Evolutionary conservation across 2,797 vertebrate species (phyloP).

Genomic region (Heteromormyrus szaboi): DNA sequence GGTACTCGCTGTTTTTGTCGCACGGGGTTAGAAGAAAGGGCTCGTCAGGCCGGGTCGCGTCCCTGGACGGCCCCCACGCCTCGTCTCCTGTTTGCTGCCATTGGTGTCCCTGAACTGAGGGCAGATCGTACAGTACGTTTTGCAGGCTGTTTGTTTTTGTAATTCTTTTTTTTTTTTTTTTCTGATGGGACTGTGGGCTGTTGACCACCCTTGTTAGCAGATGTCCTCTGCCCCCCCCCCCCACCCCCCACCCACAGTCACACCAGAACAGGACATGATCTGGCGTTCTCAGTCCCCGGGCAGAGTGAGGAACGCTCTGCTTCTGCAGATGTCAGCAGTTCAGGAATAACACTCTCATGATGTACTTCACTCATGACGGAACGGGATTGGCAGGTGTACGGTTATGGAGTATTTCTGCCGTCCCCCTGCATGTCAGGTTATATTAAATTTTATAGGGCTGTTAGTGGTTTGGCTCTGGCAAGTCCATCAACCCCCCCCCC

Average conservation of each 20-base stretch:
- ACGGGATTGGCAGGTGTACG: background rate
- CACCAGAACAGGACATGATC: constrained; percentile 17
- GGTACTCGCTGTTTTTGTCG: background rate
- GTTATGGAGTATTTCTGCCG: background rate
- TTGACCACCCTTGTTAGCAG: background rate
- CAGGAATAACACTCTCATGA: constrained; percentile 18
- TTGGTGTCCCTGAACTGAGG: background rate
- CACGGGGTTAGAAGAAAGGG: background rate
- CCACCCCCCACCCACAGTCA: background rate
- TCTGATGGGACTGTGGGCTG: background rate
- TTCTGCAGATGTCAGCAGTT: constrained; percentile 34
- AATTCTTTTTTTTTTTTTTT: background rate
- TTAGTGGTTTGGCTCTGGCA: background rate
- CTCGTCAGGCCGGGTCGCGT: background rate
- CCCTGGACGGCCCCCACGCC: background rate
- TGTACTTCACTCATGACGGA: background rate
- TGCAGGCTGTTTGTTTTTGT: background rate
- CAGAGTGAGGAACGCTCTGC: constrained; percentile 9
- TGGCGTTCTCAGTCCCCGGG: background rate
- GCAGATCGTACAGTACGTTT: constrained; percentile 14
- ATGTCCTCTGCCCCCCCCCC: background rate
- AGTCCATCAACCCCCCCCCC: background rate
- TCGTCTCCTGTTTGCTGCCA: constrained; percentile 5
- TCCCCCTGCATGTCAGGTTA: background rate
- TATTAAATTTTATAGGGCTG: background rate